Base-by-base conservation (phyloP, 2,113 vertebrate genomes). In the Pavo muticus region DNA sequence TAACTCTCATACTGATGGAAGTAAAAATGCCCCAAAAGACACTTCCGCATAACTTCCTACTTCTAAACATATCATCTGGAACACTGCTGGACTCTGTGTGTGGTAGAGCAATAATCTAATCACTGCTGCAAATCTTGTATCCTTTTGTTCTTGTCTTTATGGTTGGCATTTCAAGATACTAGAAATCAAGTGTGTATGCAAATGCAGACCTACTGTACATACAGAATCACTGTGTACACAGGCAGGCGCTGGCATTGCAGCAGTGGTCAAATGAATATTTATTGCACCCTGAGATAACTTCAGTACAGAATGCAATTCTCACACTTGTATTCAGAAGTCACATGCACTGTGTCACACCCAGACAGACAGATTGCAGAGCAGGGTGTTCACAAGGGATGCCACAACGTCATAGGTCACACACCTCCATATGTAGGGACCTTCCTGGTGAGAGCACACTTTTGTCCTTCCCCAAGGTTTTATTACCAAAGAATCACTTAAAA, bases 391-490 rank as follows among this genome's bases (percentile, higher is more conserved):
- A 2, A 17, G 47, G 48, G 3, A 3, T 47, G 24, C n/a, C 65
- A 25, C 25, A 14, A 6, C 1, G 2, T 32, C 37, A 60, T 73
- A 54, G 10, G 15, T 92, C 60, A 47, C 37, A 21, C 18, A n/a
- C 20, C 29, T 57, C 17, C 42, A 16, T 0, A 0, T 35, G 54
- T 27, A 39, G 25, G 57, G 30, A 50, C 35, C 1, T 8, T 67
- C n/a, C n/a, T 2, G 2, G 9, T n/a, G 20, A 81, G 20, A 20
- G 6, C 0, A 0, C 2, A 1, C 35, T 25, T 65, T 70, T 40
- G 40, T 24, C 72, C 35, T 88, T 85, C 35, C 21, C 18, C 18
- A 19, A 27, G 5, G 30, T 25, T 61, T 67, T 80, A 27, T 57
- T 14, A 63, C 12, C 59, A 60, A 75, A 64, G 32, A 70, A 69